phyloP scores from a whole-genome alignment of 2,113 vertebrate genomes.

The Ibidorhyncha struthersii region DNA sequence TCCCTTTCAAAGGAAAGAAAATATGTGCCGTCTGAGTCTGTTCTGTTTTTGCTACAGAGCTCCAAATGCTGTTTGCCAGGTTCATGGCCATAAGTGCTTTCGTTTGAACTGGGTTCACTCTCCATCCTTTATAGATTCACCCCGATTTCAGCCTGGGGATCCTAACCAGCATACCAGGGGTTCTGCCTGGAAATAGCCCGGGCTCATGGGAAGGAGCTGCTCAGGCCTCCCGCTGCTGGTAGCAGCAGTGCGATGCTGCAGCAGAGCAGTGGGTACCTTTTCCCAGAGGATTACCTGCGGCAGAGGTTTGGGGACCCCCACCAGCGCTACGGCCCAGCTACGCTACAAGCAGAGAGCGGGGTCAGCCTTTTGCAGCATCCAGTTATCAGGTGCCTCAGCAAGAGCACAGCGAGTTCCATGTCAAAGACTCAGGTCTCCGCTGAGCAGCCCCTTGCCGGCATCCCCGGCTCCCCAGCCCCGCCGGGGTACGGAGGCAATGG shows the following conservation, averaged over 20 bases:
- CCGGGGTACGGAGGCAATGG: rapidly evolving
- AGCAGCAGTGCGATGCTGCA: rapidly evolving
- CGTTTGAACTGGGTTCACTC: neutral
- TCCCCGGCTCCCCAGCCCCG: neutral
- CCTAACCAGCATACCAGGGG: neutral
- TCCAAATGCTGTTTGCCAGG: constrained; percentile 48
- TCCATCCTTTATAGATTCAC: neutral
- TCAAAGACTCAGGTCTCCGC: rapidly evolving
- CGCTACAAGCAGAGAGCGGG: rapidly evolving
- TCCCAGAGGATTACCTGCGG: neutral
- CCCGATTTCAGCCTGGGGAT: neutral
- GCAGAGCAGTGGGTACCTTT: neutral
- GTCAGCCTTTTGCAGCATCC: too few species aligned
- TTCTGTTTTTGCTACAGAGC: constrained; percentile 49
- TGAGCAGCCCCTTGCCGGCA: neutral
- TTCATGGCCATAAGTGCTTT: neutral
- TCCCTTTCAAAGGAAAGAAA: constrained; percentile 64
- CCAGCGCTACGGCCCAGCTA: rapidly evolving
- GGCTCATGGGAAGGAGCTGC: neutral
- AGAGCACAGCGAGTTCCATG: rapidly evolving
- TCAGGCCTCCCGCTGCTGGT: neutral
- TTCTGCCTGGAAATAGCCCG: neutral
- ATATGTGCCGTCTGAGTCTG: constrained; percentile 54
- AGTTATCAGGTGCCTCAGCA: rapidly evolving
- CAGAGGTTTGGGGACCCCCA: too few species aligned